phyloP scores from a whole-genome alignment of 2,113 vertebrate species.

The Pseudorasbora parva region DNA sequence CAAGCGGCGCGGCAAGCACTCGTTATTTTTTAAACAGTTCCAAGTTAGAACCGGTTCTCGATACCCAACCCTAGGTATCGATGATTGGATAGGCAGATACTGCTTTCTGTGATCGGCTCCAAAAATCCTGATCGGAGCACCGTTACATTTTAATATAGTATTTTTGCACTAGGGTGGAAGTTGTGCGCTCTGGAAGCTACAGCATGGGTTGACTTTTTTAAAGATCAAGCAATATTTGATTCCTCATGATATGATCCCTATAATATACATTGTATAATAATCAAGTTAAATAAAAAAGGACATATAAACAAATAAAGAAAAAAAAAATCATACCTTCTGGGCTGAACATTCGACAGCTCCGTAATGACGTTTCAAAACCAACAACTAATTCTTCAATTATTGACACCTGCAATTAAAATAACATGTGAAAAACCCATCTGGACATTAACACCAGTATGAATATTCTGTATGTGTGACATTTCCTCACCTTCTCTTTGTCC shows the following conservation, averaged over 20 bases:
- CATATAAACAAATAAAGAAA: not conserved
- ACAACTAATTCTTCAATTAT: slow-evolving; percentile 95
- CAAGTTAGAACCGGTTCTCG: too few species aligned
- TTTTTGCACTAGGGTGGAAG: not conserved
- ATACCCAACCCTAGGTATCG: too few species aligned
- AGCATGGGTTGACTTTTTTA: not conserved
- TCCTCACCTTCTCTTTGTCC: slow-evolving; percentile 93
- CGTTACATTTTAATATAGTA: not conserved
- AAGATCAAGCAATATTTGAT: not conserved
- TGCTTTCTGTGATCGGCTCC: too few species aligned
- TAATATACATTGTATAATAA: not conserved
- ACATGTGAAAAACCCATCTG: not conserved
- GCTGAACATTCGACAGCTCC: slow-evolving; percentile 91
- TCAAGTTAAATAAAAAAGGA: not conserved
- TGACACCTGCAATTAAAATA: slow-evolving; percentile 81
- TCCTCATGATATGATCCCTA: not conserved
- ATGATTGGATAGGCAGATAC: too few species aligned
- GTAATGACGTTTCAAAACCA: slow-evolving; percentile 93
- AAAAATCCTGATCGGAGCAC: too few species aligned
- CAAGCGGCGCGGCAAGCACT: too few species aligned
- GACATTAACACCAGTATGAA: not conserved
- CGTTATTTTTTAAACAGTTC: too few species aligned
- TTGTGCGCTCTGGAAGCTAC: not conserved
- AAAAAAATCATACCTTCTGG: slow-evolving; percentile 84
- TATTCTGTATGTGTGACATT: not conserved